These are phyloP conservation scores for Sceloporus tristichus DNA, from an alignment of 2,113 vertebrate genomes.

Conservation along the genomic window DNA sequence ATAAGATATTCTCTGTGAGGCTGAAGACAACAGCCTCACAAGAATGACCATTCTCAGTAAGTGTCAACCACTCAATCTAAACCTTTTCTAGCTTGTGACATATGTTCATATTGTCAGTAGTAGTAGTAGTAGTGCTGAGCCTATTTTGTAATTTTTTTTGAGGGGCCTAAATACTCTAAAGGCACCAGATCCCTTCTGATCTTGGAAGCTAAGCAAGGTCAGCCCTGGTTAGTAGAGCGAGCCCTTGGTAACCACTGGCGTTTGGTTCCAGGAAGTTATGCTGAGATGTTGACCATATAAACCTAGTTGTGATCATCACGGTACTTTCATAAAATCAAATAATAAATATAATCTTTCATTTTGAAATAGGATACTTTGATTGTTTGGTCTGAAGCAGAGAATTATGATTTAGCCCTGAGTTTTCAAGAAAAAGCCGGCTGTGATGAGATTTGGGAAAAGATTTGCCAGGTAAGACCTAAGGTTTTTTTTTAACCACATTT, in stretches of 20 bases:
- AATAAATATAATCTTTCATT: slow-evolving; percentile 43
- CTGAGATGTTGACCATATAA: not conserved
- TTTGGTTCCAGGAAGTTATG: not conserved
- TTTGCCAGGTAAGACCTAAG: slow-evolving; percentile 90
- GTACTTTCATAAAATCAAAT: slow-evolving; percentile 5
- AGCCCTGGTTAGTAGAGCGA: too few species aligned
- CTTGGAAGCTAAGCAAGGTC: too few species aligned
- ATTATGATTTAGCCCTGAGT: slow-evolving; percentile 97
- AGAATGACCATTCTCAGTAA: too few species aligned
- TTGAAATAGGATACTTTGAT: slow-evolving; percentile 93
- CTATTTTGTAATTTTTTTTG: too few species aligned
- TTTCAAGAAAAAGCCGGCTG: slow-evolving; percentile 99
- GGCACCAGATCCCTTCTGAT: too few species aligned
- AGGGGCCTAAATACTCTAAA: too few species aligned
- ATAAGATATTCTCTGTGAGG: not conserved
- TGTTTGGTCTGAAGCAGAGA: slow-evolving; percentile 99
- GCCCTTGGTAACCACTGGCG: too few species aligned
- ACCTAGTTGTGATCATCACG: not conserved
- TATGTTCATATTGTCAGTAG: not conserved
- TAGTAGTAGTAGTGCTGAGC: not conserved
- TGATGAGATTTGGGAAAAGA: slow-evolving; percentile 99
- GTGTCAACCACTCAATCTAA: too few species aligned
- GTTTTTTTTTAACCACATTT: not conserved
- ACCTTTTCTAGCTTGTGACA: not conserved
- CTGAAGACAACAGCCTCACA: too few species aligned